phyloP scores from a whole-genome alignment of 2,888 invertebrate species.

The Rhagium mordax region DNA sequence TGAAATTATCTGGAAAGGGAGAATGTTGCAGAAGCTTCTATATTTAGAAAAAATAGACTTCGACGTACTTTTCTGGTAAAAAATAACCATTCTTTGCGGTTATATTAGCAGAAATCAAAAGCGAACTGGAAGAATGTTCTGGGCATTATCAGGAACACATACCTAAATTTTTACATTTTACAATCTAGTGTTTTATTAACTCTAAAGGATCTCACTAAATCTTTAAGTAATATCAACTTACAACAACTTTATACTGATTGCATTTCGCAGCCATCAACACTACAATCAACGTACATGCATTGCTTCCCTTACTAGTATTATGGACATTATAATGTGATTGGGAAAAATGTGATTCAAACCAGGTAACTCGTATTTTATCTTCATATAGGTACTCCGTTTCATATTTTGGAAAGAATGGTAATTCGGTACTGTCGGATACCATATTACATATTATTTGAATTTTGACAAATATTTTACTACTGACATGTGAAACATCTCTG shows the following conservation, averaged over 20 bases:
- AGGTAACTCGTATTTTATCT: slow-evolving; percentile 65
- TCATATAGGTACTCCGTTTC: slow-evolving; percentile 60
- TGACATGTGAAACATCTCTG: slow-evolving; percentile 12
- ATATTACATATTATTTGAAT: slow-evolving; percentile 47
- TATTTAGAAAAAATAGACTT: too few species aligned
- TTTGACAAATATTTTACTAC: slow-evolving; percentile 33
- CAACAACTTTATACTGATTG: slow-evolving; percentile 60
- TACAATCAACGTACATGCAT: slow-evolving; percentile 77
- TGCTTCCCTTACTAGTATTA: slow-evolving; percentile 71
- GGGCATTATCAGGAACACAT: too few species aligned
- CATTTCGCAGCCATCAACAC: slow-evolving; percentile 73
- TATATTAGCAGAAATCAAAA: too few species aligned
- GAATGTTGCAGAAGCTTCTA: too few species aligned
- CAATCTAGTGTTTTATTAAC: too few species aligned
- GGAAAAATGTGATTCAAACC: slow-evolving; percentile 75
- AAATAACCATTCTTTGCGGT: too few species aligned
- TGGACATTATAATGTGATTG: slow-evolving; percentile 74
- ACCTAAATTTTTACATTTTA: too few species aligned
- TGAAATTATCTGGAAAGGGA: too few species aligned
- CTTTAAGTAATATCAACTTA: slow-evolving; percentile 46
- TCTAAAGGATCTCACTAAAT: background rate
- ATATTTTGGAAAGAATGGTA: slow-evolving; percentile 68
- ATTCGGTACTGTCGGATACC: slow-evolving; percentile 53
- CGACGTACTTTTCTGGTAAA: too few species aligned
- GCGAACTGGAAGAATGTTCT: too few species aligned